phyloP scores from a whole-genome alignment of 2,113 vertebrate genomes.

The Eidolon helvum region DNA sequence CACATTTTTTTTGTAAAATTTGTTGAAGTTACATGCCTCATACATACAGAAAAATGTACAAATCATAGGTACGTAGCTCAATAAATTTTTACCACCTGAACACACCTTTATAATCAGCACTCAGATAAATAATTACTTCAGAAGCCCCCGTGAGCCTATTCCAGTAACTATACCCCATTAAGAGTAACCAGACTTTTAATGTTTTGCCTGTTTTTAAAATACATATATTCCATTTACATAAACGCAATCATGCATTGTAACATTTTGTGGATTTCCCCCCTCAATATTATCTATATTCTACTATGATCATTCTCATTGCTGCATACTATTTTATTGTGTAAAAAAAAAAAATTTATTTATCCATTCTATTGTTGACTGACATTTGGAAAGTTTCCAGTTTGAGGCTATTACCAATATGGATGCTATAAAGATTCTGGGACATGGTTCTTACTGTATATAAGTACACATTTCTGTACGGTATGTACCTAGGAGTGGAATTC shows the following conservation, averaged over 20 bases:
- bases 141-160: background rate
- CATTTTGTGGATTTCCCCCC: background rate
- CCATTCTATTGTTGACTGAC: background rate
- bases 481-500: background rate
- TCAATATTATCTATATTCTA: background rate
- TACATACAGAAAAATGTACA: background rate
- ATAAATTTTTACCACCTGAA: background rate
- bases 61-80: background rate
- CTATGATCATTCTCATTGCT: background rate
- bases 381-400: background rate
- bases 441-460: background rate
- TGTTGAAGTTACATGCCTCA: background rate
- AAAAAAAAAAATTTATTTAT: background rate
- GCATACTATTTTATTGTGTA: background rate
- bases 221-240: background rate
- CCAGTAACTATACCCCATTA: background rate
- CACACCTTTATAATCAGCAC: background rate
- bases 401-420: background rate
- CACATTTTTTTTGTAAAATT: background rate
- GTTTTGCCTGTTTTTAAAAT: background rate
- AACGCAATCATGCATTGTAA: background rate
- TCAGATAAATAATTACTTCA: too few species aligned
- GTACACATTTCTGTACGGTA: background rate
- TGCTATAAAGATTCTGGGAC: background rate
- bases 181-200: background rate